Conservation (phyloP, 2,888 invertebrate species). For the Lymantria dispar region DNA sequence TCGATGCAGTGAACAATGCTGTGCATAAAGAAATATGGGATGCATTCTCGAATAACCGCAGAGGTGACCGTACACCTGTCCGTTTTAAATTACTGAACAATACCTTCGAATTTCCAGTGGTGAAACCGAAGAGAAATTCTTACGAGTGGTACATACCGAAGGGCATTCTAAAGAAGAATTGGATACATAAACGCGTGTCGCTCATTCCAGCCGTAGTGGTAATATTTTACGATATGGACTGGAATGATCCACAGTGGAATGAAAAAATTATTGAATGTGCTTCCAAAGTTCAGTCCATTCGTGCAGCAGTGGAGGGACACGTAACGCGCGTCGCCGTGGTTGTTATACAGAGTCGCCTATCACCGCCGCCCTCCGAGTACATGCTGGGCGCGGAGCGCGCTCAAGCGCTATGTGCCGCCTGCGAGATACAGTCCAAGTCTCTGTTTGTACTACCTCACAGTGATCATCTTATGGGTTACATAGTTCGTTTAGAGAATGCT, state of each 20-base stretch:
- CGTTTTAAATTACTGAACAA: constrained; percentile 91
- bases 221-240: constrained; percentile 97
- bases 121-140: constrained; percentile 92
- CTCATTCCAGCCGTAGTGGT: constrained; percentile 96
- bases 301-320: constrained; percentile 88
- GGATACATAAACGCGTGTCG: constrained; percentile 96
- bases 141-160: constrained; percentile 98
- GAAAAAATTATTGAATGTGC: constrained; percentile 97
- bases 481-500: constrained; percentile 92
- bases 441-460: constrained; percentile 95
- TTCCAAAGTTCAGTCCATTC: constrained; percentile 91
- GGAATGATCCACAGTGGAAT: constrained; percentile 97
- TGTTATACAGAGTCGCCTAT: constrained; percentile 92
- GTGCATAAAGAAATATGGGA: constrained; percentile 97
- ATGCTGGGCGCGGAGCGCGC: constrained; percentile 94
- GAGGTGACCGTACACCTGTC: constrained; percentile 91
- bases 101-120: constrained; percentile 93
- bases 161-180: constrained; percentile 96
- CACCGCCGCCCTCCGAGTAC: constrained; percentile 91
- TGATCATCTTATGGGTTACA: constrained; percentile 91
- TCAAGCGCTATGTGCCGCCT: constrained; percentile 93
- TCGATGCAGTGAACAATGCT: constrained; percentile 92
- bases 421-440: constrained; percentile 95
- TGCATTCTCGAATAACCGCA: constrained; percentile 91
- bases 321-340: constrained; percentile 92